Evolutionary conservation across 2,797 vertebrate species (phyloP).

Genomic region (Pseudochaenichthys georgianus): DNA sequence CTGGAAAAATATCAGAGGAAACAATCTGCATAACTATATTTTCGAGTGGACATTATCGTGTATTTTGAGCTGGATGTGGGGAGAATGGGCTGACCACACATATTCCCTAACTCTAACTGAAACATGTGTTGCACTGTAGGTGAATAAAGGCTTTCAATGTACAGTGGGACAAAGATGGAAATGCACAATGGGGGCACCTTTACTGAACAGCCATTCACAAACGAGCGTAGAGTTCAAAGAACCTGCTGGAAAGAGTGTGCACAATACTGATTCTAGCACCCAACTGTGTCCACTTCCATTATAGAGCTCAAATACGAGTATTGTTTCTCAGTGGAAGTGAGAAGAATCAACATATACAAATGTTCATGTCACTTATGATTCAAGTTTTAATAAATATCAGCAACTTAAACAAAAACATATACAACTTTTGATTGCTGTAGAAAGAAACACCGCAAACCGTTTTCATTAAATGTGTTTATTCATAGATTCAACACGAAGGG

Average conservation of each 20-base stretch:
- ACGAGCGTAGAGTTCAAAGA: conserved; percentile 77
- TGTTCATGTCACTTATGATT: neutral
- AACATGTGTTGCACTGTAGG: conserved; percentile 78
- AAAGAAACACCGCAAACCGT: neutral
- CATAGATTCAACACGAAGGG: neutral
- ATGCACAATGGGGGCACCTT: conserved; percentile 82
- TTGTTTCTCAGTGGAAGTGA: neutral
- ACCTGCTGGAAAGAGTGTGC: conserved; percentile 69
- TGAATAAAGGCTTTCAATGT: conserved; percentile 82
- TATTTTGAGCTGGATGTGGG: conserved; percentile 60
- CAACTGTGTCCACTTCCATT: conserved; percentile 35
- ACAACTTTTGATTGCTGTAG: neutral
- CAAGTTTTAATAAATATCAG: neutral
- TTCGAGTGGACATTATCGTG: conserved; percentile 66
- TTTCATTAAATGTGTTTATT: neutral
- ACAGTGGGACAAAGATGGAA: conserved; percentile 84
- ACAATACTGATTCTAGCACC: conserved; percentile 54
- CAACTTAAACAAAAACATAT: neutral
- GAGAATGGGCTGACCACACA: conserved; percentile 81
- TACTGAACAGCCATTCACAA: conserved; percentile 67
- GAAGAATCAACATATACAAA: neutral
- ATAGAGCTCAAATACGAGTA: conserved; percentile 32
- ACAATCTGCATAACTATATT: conserved; percentile 73
- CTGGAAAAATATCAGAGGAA: conserved; percentile 60
- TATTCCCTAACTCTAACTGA: conserved; percentile 78